These are phyloP conservation scores for Sula dactylatra DNA, from an alignment of 2,113 vertebrate genomes.

Conservation along the genomic window DNA sequence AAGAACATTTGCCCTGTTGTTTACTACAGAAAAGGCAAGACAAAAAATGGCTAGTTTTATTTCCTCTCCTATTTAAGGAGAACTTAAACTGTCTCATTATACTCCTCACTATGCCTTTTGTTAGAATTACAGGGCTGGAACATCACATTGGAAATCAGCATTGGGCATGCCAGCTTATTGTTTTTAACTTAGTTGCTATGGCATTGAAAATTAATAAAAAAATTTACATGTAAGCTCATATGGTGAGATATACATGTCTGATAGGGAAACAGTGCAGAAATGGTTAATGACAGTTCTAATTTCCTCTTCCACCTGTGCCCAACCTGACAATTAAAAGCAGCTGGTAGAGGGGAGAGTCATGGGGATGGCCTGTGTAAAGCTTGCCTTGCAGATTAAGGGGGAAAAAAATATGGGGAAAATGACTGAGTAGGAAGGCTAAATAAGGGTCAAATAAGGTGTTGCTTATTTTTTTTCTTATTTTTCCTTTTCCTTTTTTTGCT, in stretches of 20 bases:
- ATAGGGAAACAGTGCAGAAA: background rate
- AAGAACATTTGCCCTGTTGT: background rate
- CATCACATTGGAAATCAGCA: background rate
- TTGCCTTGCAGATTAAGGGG: background rate
- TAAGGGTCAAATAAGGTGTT: background rate
- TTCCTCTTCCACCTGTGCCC: background rate
- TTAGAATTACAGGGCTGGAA: background rate
- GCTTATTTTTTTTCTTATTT: background rate
- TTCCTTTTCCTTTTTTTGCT: background rate
- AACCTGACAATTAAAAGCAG: background rate
- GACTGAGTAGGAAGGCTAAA: background rate
- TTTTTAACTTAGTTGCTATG: background rate
- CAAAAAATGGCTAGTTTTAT: background rate
- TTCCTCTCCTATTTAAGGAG: background rate
- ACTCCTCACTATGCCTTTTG: background rate
- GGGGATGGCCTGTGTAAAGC: background rate
- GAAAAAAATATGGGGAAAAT: background rate
- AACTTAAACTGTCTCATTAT: background rate
- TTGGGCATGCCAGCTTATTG: background rate
- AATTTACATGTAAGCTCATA: background rate
- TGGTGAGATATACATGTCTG: background rate
- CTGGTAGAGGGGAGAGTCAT: background rate
- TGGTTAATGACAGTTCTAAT: background rate
- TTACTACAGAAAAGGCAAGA: slow-evolving; percentile 6
- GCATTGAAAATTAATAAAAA: background rate